Evolutionary conservation across 2,888 invertebrate species (phyloP), one percentile per base, ranked within the genome.

Genomic region (Sylvicola fuscatus): DNA sequence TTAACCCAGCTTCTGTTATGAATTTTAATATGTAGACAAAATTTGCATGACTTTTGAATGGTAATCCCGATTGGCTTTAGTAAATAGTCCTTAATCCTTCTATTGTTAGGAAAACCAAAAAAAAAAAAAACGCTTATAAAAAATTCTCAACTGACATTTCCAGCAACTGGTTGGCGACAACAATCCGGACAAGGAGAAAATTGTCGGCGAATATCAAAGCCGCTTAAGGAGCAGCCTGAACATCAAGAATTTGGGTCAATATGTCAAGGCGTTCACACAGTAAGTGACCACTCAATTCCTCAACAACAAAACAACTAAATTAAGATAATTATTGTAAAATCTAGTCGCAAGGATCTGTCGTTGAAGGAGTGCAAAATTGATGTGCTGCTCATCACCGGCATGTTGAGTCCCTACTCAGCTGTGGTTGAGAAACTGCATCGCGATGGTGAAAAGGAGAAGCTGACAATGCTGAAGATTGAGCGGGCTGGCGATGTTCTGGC

Each of bases 401-500:
- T 73, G 54, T 66, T 72, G 40, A 77, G 79, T 37, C 77, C 81
- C 1, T 84, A 84, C 58, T 68, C 81, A 40, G 65, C 70, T 40
- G 80, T 82, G 40, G 81, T 86, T 33, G 78, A 81, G 56, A 77
- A 77, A 47, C 66, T 83, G 56, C 72, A 79, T 60, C 69, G 72
- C 40, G 73, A 75, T 46, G 65, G 81, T 52, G 80, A 82, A 52
- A 82, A 81, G 53, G 75, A 79, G 47, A 76, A 77, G 50, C 76
- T 82, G 35, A 84, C 84, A 40, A 71, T 87, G 42, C 64, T 89
- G 37, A 81, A 84, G 54, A 72, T 89, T 40, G 86, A 87, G 47
- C 70, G 75, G 40, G 81, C 77, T 33, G 84, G 84, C n/a, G 86
- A 87, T 59, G 84, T 86, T 5, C 63, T 89, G 40, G 70, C 76